These are phyloP conservation scores for Penaeus japonicus DNA, from an alignment of 1,140 invertebrate species.

Conservation along the genomic window DNA sequence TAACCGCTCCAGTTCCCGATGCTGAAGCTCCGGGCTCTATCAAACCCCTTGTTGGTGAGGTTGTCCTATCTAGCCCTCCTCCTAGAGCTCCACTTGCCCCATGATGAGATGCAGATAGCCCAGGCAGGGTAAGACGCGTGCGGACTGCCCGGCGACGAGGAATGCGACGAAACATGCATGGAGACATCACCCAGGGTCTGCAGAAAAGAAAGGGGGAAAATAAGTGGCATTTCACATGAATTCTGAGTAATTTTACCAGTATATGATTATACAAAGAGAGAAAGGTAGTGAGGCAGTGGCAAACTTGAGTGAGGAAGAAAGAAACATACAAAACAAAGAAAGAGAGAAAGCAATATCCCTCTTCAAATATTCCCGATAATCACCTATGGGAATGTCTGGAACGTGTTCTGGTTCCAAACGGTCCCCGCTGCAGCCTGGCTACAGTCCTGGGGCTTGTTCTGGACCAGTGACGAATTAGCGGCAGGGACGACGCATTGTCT, in stretches of 20 bases:
- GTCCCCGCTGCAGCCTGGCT: conserved; percentile 16
- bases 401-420: conserved; percentile 1
- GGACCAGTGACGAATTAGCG: conserved; percentile 2
- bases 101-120: background rate
- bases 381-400: conserved; percentile 18
- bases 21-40: background rate
- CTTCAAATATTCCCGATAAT: background rate
- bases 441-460: conserved; percentile 2
- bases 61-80: background rate
- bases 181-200: conserved; percentile 26
- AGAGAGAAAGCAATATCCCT: background rate
- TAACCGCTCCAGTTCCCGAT: conserved; percentile 14
- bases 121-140: background rate
- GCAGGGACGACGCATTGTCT: background rate
- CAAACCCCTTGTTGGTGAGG: background rate
- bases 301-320: no score
- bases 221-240: background rate
- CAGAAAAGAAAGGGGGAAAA: background rate
- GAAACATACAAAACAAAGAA: no score
- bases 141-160: conserved; percentile 4
- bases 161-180: conserved; percentile 6
- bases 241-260: no score
- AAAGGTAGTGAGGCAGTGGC: no score
- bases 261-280: no score
- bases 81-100: background rate